Evolutionary conservation across 2,113 vertebrate genomes (phyloP), one percentile per base, ranked within the genome.

Genomic region (Muscicapa adusta): DNA sequence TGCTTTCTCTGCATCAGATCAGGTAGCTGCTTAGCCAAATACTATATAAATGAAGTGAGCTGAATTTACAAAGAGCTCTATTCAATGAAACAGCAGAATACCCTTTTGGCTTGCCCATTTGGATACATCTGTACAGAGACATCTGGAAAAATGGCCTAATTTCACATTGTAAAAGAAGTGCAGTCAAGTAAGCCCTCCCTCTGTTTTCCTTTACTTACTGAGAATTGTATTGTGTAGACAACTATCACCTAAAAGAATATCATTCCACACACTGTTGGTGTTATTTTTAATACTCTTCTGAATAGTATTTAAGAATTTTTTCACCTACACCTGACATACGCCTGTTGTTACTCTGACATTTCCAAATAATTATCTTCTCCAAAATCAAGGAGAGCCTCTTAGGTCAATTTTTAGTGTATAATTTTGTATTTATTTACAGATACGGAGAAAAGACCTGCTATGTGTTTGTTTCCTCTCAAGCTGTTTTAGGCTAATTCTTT

Each of bases 131-230:
- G 31, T 54, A 77, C 67, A 73, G 57, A 91, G 23, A 93, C 96
- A 96, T 96, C 91, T 97, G 97, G 95, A 95, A 96, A 96, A 96
- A 67, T 73, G 34, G 67, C 70, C n/a, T 90, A 62, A 93, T 76
- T 85, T 88, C 63, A 91, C 34, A 43, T 60, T 91, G 57, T 80
- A 97, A 93, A 97, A 85, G 18, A 90, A 72, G 51, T 38, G 36
- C 42, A 85, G 54, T 73, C 81, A 84, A 78, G 24, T 61, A 80
- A 90, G 43, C 45, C 50, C 65, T 88, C 80, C 36, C 71, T 23
- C 42, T 65, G 7, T 89, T 96, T 94, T 87, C 67, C 66, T 96
- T 93, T 70, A 66, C 14, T 76, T 80, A 84, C 72, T 68, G 66
- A 84, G 68, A 93, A 90, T 84, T 60, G 36, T 86, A 86, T 80